Conservation (phyloP, 2,113 vertebrate species). For the Dascyllus trimaculatus region DNA sequence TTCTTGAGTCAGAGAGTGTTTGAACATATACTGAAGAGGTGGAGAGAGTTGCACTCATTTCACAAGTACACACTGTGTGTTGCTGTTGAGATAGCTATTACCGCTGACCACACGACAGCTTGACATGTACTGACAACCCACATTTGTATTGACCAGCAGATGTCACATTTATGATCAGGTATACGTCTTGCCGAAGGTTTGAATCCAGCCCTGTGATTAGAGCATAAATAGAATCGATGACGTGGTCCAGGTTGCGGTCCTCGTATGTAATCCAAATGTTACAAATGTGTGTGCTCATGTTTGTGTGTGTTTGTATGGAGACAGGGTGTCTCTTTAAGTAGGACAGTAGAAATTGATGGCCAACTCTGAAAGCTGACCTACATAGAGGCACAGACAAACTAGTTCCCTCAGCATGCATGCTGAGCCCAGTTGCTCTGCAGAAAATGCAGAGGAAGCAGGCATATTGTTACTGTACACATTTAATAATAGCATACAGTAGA, state of each 20-base stretch:
- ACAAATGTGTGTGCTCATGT: constrained; percentile 36
- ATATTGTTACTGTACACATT: constrained; percentile 61
- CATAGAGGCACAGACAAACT: constrained; percentile 85
- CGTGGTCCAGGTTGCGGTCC: background rate
- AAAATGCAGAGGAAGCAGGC: constrained; percentile 70
- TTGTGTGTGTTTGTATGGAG: constrained; percentile 45
- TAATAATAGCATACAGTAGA: constrained; percentile 29
- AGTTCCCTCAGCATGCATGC: constrained; percentile 77
- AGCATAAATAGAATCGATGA: constrained; percentile 41
- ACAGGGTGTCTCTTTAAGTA: constrained; percentile 80
- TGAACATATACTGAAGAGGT: constrained; percentile 51
- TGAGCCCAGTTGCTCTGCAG: constrained; percentile 72
- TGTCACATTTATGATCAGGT: background rate
- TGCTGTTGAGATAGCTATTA: constrained; percentile 30
- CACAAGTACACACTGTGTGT: constrained; percentile 22
- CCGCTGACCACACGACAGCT: constrained; percentile 25
- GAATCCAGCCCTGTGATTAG: constrained; percentile 23
- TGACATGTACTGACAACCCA: background rate
- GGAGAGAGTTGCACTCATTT: constrained; percentile 46
- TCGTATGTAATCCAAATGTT: constrained; percentile 42
- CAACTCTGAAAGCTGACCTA: constrained; percentile 86
- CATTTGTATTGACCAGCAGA: background rate
- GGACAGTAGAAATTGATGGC: constrained; percentile 87
- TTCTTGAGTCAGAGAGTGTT: constrained; percentile 51
- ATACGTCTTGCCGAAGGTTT: background rate